Base-by-base conservation (phyloP, 2,888 invertebrate genomes). In the Cantharis flavilabris region DNA sequence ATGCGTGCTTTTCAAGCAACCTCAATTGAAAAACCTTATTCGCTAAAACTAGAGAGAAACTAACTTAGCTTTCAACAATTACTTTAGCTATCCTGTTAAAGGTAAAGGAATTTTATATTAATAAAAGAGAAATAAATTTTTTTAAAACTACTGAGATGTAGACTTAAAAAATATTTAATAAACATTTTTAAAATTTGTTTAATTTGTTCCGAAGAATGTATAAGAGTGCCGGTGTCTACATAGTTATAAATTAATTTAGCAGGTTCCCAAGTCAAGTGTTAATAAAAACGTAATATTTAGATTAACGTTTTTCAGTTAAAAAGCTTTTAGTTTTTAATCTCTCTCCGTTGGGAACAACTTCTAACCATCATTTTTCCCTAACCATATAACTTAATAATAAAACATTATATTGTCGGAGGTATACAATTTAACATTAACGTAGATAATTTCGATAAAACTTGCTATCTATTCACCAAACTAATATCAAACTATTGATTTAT, bases 401-500 rank as follows among this genome's bases (percentile, higher is more conserved):
- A n/a, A n/a, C n/a, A 49, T n/a, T 4, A 33, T 33, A 33, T 33
- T 33, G 33, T 49, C 13, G 26, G 26, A 26, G 26, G 69, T 69
- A 73, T 69, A 73, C 62, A 73, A 49, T 49, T 49, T 49, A 49
- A n/a, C 49, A 49, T 49, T 49, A 49, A n/a, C 9, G 49, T 49
- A 49, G 49, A 49, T 49, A 49, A 49, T 49, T 49, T 49, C n/a
- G 49, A 18, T 23, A 26, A 64, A 64, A 64, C 23, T 20, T 67
- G 13, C 26, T 67, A 67, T 67, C 26, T 67, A 18, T 67, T 20
- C 65, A 67, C 23, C n/a, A 20, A 67, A 67, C 65, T 67, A 67
- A 71, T 73, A 72, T 62, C 62, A 72, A 72, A 76, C 76, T 76
- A 76, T 76, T 73, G 77, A 74, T 77, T 67, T 74, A 23, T n/a